Evolutionary conservation across 2,113 vertebrate genomes (phyloP).

Genomic region (Cariama cristata): DNA sequence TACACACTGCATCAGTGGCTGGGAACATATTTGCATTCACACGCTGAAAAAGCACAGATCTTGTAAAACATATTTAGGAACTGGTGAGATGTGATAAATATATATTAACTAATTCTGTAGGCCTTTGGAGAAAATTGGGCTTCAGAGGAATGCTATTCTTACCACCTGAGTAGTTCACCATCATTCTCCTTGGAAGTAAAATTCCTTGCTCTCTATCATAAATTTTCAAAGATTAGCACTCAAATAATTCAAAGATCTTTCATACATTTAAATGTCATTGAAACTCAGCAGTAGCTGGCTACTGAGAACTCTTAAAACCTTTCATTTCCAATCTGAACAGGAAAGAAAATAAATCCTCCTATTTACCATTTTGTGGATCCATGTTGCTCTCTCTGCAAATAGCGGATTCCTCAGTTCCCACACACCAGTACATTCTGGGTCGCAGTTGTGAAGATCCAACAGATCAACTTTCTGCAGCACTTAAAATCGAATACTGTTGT

Average conservation of each 20-base stretch:
- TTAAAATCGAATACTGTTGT: not conserved
- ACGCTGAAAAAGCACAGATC: not conserved
- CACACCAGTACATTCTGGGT: constrained; percentile 87
- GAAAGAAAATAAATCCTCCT: not conserved
- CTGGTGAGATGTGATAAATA: not conserved
- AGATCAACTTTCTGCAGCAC: constrained; percentile 13
- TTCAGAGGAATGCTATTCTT: constrained; percentile 4
- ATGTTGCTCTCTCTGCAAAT: constrained; percentile 64
- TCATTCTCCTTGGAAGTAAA: not conserved
- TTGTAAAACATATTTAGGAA: constrained; percentile 45
- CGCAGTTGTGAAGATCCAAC: not conserved
- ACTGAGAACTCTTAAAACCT: not conserved
- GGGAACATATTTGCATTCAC: constrained; percentile 57
- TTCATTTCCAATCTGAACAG: not conserved
- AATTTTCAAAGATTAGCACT: not conserved
- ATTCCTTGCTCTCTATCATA: not conserved
- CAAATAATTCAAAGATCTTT: not conserved
- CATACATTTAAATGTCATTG: not conserved
- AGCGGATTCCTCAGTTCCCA: constrained; percentile 75
- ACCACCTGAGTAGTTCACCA: not conserved
- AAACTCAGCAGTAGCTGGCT: not conserved
- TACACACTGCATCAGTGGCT: not conserved
- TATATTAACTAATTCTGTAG: not conserved
- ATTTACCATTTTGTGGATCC: constrained; percentile 79
- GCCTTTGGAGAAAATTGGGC: not conserved